Evolutionary conservation across 2,888 invertebrate genomes (phyloP).

Genomic region (Notodonta dromedarius): DNA sequence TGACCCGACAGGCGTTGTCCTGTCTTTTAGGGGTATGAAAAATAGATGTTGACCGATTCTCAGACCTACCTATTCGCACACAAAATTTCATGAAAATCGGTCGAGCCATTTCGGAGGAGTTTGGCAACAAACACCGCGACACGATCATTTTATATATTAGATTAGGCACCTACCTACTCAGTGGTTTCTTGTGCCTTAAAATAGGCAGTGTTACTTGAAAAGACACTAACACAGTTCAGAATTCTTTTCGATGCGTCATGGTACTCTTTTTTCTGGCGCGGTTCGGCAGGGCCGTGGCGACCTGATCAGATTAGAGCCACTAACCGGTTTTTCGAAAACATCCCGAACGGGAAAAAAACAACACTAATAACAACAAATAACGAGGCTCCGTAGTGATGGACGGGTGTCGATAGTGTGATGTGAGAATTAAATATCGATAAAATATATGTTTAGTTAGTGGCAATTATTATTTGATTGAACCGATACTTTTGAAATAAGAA

Average conservation of each 20-base stretch:
- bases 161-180: too few species aligned
- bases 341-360: conserved; percentile 69
- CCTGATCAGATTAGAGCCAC: conserved; percentile 77
- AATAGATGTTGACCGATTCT: too few species aligned
- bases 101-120: too few species aligned
- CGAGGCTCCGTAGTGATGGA: conserved; percentile 65
- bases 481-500: too few species aligned
- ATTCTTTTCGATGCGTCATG: conserved; percentile 50
- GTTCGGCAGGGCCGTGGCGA: conserved; percentile 67
- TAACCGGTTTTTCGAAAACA: conserved; percentile 78
- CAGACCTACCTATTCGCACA: too few species aligned
- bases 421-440: conserved; percentile 45
- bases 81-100: too few species aligned
- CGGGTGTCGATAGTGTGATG: conserved; percentile 48
- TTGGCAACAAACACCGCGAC: too few species aligned
- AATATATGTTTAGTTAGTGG: conserved; percentile 6
- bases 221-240: conserved; percentile 40
- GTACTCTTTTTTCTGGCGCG: conserved; percentile 48
- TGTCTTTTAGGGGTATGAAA: too few species aligned
- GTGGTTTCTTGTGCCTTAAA: conserved; percentile 11
- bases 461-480: neutral
- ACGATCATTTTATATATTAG: too few species aligned
- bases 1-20: too few species aligned
- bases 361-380: conserved; percentile 84
- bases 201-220: conserved; percentile 12